These are phyloP conservation scores for Hirtodrosophila duncani DNA, from an alignment of 2,888 invertebrate species.

Conservation along the genomic window DNA sequence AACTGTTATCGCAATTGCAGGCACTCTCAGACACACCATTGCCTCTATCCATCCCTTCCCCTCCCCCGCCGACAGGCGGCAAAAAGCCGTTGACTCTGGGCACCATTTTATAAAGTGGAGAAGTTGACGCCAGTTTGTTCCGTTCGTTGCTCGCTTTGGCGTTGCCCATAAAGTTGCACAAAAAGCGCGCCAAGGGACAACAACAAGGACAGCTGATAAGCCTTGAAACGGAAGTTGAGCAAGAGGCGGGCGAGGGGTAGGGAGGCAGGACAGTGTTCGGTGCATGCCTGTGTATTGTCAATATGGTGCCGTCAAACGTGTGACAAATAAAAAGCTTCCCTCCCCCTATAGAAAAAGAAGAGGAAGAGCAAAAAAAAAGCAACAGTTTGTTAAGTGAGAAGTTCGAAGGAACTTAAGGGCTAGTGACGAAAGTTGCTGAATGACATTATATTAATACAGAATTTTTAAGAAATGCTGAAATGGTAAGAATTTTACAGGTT, in stretches of 20 bases:
- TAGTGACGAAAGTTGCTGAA: too few relatives aligned
- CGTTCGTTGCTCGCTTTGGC: slow-evolving; percentile 47
- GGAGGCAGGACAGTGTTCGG: slow-evolving; percentile 9
- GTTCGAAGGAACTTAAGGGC: too few relatives aligned
- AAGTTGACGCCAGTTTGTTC: slow-evolving; percentile 39
- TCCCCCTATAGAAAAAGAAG: slow-evolving; percentile 9
- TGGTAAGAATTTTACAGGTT: too few relatives aligned
- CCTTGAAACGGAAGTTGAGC: slow-evolving; percentile 58
- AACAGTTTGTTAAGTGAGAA: slow-evolving; percentile 51
- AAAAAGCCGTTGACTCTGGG: slow-evolving; percentile 54
- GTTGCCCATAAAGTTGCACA: slow-evolving; percentile 52
- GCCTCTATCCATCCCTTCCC: too few relatives aligned
- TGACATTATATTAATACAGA: too few relatives aligned
- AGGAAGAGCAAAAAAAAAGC: slow-evolving; percentile 12
- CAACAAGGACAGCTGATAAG: slow-evolving; percentile 63
- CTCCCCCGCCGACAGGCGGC: too few relatives aligned
- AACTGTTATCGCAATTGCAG: background rate
- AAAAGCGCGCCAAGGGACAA: slow-evolving; percentile 52
- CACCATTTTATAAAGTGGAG: slow-evolving; percentile 18
- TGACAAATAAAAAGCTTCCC: slow-evolving; percentile 51
- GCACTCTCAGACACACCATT: background rate
- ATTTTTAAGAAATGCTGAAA: too few relatives aligned
- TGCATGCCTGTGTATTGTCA: slow-evolving; percentile 28
- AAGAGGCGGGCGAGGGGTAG: too few relatives aligned
- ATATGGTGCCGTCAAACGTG: slow-evolving; percentile 52